Conservation (phyloP, 2,888 invertebrate species). For the Zonitis immaculata region DNA sequence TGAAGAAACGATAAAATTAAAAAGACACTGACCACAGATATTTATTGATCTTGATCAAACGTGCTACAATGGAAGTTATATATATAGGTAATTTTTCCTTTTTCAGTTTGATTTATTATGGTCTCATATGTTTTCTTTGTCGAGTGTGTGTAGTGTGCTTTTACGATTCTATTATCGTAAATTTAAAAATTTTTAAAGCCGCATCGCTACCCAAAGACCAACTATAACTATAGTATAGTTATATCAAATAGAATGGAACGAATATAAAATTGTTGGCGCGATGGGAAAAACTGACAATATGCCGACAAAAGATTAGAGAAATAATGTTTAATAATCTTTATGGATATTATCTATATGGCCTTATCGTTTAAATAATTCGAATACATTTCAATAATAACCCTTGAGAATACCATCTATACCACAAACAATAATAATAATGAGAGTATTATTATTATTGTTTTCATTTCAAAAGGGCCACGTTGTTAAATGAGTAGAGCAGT, state of each 20-base stretch:
- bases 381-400: neutral
- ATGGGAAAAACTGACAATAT: conserved; percentile 3
- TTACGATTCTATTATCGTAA: conserved; percentile 8
- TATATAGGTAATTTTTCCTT: conserved; percentile 2
- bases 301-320: conserved; percentile 7
- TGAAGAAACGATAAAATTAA: neutral
- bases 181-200: conserved; percentile 6
- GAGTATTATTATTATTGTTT: neutral
- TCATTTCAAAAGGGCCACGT: too few species aligned
- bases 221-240: neutral
- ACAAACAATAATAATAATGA: neutral
- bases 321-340: neutral
- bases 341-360: neutral
- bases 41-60: conserved; percentile 6
- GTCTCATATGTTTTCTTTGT: neutral
- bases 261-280: neutral
- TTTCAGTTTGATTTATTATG: conserved; percentile 4
- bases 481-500: too few species aligned
- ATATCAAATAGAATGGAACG: neutral
- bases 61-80: conserved; percentile 2
- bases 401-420: neutral
- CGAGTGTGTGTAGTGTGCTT: neutral
- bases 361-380: neutral
- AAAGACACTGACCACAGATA: conserved; percentile 2
- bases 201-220: neutral